Evolutionary conservation across 64 coral and sea anemone species (phyloP).

Genomic region (Montipora efflorescens): DNA sequence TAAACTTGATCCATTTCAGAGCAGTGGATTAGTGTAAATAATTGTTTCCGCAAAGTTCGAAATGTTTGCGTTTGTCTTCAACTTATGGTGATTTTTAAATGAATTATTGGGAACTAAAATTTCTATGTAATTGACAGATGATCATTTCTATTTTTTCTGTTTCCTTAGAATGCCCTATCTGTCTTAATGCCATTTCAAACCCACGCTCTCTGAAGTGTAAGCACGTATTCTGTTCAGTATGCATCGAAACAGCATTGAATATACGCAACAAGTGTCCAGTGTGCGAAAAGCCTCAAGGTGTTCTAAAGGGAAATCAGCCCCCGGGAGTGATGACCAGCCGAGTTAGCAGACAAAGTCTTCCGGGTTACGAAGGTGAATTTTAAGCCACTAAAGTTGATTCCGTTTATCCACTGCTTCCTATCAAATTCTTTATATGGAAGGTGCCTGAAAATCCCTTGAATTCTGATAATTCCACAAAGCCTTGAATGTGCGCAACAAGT

Average conservation of each 20-base stretch:
- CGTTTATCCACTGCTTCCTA: too few species aligned
- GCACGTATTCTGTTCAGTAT: slow-evolving; percentile 74
- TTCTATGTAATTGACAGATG: too few species aligned
- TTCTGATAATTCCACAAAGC: too few species aligned
- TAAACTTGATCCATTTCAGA: too few species aligned
- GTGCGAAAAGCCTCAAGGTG: background rate
- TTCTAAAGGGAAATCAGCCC: slow-evolving; percentile 55
- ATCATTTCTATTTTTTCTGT: background rate
- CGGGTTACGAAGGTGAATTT: slow-evolving; percentile 49
- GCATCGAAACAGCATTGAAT: slow-evolving; percentile 59
- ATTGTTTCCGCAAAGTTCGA: too few species aligned
- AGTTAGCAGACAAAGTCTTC: slow-evolving; percentile 15
- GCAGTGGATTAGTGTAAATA: too few species aligned
- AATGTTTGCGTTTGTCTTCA: too few species aligned
- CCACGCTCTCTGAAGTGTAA: slow-evolving; percentile 72
- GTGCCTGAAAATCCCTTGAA: too few species aligned
- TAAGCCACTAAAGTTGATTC: background rate
- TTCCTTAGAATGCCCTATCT: slow-evolving; percentile 43
- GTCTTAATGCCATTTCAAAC: slow-evolving; percentile 11
- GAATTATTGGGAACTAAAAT: too few species aligned
- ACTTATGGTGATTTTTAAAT: too few species aligned
- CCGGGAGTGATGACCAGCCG: slow-evolving; percentile 46
- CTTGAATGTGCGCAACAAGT: too few species aligned
- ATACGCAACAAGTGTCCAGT: background rate
- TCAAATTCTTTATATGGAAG: too few species aligned